Conservation (phyloP, 2,888 invertebrate species). For the Pandemis cinnamomeana region DNA sequence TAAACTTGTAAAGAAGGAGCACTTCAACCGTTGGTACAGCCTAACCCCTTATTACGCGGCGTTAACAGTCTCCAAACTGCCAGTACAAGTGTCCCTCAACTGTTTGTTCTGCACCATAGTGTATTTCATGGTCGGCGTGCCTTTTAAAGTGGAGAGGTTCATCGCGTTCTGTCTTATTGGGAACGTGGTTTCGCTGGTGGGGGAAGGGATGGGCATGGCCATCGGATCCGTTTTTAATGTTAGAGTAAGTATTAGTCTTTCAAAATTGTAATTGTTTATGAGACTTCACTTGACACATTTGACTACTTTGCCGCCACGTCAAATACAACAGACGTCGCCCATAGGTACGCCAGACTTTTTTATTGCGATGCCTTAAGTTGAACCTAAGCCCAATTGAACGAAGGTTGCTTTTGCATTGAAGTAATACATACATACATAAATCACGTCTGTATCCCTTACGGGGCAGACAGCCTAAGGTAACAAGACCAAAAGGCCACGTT, state of each 20-base stretch:
- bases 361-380: no score
- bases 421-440: no score
- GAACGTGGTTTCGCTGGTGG: conserved; percentile 88
- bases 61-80: conserved; percentile 85
- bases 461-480: no score
- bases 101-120: conserved; percentile 85
- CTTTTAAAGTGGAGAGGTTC: conserved; percentile 87
- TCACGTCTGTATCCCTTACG: no score
- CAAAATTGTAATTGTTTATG: no score
- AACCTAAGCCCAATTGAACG: no score
- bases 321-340: no score
- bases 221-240: conserved; percentile 89
- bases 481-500: no score
- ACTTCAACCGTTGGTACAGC: conserved; percentile 89
- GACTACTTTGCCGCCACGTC: no score
- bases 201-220: conserved; percentile 91
- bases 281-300: no score
- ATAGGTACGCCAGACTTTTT: no score
- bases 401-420: no score
- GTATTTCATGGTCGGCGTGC: conserved; percentile 88
- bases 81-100: conserved; percentile 85
- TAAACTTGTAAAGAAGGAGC: conserved; percentile 87
- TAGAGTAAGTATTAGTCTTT: conserved; percentile 76
- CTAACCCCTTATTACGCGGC: conserved; percentile 87
- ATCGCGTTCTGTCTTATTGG: conserved; percentile 87